These are phyloP conservation scores for Ennomos erosarius DNA, from an alignment of 2,888 invertebrate species.

Conservation along the genomic window DNA sequence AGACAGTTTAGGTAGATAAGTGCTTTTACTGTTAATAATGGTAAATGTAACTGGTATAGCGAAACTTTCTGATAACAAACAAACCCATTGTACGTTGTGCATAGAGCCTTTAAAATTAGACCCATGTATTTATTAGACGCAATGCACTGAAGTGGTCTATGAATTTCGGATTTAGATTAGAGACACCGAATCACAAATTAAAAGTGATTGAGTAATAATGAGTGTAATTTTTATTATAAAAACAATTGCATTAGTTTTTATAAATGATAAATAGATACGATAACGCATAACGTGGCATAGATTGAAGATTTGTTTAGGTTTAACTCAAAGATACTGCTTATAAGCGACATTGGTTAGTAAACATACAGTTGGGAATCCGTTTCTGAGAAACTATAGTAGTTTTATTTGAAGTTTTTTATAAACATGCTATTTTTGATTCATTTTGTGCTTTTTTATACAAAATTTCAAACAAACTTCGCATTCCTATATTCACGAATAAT, in stretches of 20 bases:
- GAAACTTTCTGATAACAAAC: slow-evolving; percentile 18
- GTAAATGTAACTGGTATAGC: slow-evolving; percentile 8
- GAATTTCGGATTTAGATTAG: too few relatives aligned
- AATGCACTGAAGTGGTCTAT: too few relatives aligned
- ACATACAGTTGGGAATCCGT: slow-evolving; percentile 16
- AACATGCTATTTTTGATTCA: slow-evolving; percentile 9
- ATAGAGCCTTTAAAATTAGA: too few relatives aligned
- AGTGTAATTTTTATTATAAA: neutral
- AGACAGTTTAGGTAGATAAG: neutral
- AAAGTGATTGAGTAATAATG: too few relatives aligned
- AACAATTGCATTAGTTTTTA: neutral
- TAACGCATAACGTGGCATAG: slow-evolving; percentile 6
- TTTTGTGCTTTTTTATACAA: slow-evolving; percentile 6
- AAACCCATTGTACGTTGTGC: slow-evolving; percentile 19
- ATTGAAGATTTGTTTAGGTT: slow-evolving; percentile 25
- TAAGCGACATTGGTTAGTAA: slow-evolving; percentile 23
- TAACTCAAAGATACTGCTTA: slow-evolving; percentile 20
- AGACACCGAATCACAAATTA: too few relatives aligned
- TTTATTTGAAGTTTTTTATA: slow-evolving; percentile 17
- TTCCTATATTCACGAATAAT: too few relatives aligned
- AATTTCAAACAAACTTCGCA: neutral
- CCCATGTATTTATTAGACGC: too few relatives aligned
- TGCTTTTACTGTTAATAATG: slow-evolving; percentile 7
- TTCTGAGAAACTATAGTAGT: slow-evolving; percentile 16
- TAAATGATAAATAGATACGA: slow-evolving; percentile 1